A percentile compares a stretch with the other conserved stretches of the same genome.
These are phyloP conservation scores for Chrysotoxum bicinctum DNA, from an alignment of 2,888 invertebrate species.

Conservation along the genomic window DNA sequence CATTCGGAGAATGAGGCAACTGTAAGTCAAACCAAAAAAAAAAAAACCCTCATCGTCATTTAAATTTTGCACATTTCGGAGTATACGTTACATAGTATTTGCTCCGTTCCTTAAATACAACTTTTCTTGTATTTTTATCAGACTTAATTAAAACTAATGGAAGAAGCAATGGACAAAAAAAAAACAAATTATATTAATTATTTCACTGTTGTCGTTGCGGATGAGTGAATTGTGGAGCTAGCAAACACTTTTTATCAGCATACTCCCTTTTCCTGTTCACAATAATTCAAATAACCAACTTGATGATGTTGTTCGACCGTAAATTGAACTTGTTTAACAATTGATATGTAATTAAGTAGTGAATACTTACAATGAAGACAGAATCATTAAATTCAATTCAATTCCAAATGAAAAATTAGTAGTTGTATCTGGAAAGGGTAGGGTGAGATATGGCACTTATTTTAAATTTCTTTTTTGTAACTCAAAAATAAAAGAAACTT, in stretches of 20 bases:
- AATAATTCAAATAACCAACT: background rate
- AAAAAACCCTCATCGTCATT: background rate
- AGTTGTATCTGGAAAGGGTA: background rate
- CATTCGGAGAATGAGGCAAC: slow-evolving; percentile 86
- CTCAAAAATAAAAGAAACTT: no score
- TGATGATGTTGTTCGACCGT: slow-evolving; percentile 19
- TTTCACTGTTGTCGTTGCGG: slow-evolving; percentile 3
- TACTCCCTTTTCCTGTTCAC: slow-evolving; percentile 26
- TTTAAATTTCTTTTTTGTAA: no score
- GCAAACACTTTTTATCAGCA: background rate
- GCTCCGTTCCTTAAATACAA: background rate
- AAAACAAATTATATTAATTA: slow-evolving; percentile 53
- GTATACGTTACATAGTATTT: background rate
- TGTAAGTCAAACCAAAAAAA: slow-evolving; percentile 74
- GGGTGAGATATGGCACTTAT: no score
- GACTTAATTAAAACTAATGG: slow-evolving; percentile 61
- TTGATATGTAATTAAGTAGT: slow-evolving; percentile 67
- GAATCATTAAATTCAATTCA: slow-evolving; percentile 53
- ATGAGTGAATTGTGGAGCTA: background rate
- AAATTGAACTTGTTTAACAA: slow-evolving; percentile 39
- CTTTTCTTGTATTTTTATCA: slow-evolving; percentile 10
- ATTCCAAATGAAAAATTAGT: slow-evolving; percentile 33
- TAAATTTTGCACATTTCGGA: background rate
- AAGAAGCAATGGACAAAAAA: slow-evolving; percentile 36
- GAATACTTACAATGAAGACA: slow-evolving; percentile 23